Conservation (phyloP, 2,888 invertebrate species). For the Cotesia congregata region DNA sequence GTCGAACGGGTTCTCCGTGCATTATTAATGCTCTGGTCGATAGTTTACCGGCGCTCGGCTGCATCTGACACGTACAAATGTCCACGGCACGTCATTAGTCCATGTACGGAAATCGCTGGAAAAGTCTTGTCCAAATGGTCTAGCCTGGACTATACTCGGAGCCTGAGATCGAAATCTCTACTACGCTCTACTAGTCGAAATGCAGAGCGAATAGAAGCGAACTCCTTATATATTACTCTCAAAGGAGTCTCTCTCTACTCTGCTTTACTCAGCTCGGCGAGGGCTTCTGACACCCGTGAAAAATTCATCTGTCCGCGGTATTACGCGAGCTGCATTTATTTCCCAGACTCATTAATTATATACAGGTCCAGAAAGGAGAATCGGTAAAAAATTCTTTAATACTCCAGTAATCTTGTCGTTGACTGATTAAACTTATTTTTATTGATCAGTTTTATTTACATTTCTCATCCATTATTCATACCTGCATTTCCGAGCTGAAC, state of each 20-base stretch:
- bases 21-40: slow-evolving; percentile 67
- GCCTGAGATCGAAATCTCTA: not conserved
- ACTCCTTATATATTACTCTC: slow-evolving; percentile 35
- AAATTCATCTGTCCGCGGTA: slow-evolving; percentile 37
- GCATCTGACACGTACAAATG: slow-evolving; percentile 67
- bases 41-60: slow-evolving; percentile 63
- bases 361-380: not conserved
- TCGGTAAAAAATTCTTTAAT: slow-evolving; percentile 8
- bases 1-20: slow-evolving; percentile 57
- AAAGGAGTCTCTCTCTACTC: slow-evolving; percentile 2
- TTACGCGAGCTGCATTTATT: slow-evolving; percentile 22
- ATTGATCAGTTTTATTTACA: not conserved
- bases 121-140: slow-evolving; percentile 42
- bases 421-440: not conserved
- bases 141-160: slow-evolving; percentile 1
- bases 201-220: slow-evolving; percentile 28
- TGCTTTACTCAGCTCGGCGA: not conserved
- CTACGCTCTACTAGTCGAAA: slow-evolving; percentile 18
- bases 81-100: slow-evolving; percentile 64
- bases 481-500: not conserved
- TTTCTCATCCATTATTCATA: not conserved
- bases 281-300: slow-evolving; percentile 27
- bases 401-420: slow-evolving; percentile 21
- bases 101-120: slow-evolving; percentile 52
- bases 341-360: slow-evolving; percentile 22